Conservation (phyloP, 1,140 invertebrate species). For the Lepidurus apus region DNA sequence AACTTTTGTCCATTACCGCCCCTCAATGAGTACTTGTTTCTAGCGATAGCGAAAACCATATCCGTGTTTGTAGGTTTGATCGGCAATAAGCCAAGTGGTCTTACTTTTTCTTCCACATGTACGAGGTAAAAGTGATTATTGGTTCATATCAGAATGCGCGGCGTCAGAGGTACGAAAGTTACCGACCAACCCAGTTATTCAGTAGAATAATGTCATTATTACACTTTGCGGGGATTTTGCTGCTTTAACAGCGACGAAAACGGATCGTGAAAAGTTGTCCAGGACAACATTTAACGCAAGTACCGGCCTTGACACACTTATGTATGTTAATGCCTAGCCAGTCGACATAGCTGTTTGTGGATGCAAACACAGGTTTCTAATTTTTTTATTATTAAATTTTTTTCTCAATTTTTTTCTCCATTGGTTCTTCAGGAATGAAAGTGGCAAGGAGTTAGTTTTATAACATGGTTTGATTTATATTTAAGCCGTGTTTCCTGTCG, state of each 20-base stretch:
- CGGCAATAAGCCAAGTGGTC: not conserved
- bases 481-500: too few relatives aligned
- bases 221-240: not conserved
- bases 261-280: not conserved
- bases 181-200: too few relatives aligned
- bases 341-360: not conserved
- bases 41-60: not conserved
- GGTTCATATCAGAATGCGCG: too few relatives aligned
- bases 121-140: too few relatives aligned
- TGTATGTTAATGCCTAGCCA: not conserved
- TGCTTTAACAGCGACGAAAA: not conserved
- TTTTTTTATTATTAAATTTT: too few relatives aligned
- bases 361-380: not conserved
- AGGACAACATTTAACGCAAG: not conserved
- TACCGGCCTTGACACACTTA: slow-evolving; percentile 11
- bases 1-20: not conserved
- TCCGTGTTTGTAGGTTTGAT: not conserved
- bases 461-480: too few relatives aligned
- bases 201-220: too few relatives aligned
- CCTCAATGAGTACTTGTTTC: not conserved
- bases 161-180: too few relatives aligned
- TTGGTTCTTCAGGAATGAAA: not conserved
- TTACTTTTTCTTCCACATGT: not conserved
- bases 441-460: too few relatives aligned
- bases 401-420: not conserved